These are phyloP conservation scores for Caranx melampygus DNA, from an alignment of 2,113 vertebrate genomes.

Conservation along the genomic window DNA sequence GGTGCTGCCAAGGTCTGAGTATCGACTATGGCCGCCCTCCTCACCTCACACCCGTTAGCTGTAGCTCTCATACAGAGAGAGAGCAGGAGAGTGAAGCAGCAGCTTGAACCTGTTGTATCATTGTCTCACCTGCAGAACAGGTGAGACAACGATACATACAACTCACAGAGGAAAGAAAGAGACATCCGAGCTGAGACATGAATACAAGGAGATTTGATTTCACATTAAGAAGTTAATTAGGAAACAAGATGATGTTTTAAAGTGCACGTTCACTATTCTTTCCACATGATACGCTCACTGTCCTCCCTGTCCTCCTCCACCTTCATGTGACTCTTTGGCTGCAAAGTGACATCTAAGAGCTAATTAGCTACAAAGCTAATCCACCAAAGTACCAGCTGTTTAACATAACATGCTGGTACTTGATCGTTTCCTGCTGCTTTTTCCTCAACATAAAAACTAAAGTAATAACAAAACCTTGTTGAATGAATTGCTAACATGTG, in stretches of 20 bases:
- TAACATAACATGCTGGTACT: neutral
- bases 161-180: neutral
- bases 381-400: neutral
- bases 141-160: neutral
- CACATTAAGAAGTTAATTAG: neutral
- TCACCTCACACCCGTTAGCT: conserved; percentile 42
- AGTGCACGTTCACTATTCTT: neutral
- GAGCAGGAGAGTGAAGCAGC: neutral
- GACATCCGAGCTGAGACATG: no score
- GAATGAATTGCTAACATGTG: no score
- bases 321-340: neutral
- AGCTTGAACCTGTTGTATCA: neutral
- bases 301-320: neutral
- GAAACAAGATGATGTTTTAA: neutral
- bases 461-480: no score
- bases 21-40: conserved; percentile 28
- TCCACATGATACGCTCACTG: neutral
- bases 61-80: neutral
- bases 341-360: neutral
- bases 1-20: conserved; percentile 32
- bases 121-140: neutral
- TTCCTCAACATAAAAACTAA: neutral
- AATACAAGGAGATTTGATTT: neutral
- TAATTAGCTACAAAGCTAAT: neutral
- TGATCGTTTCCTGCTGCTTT: neutral